A percentile compares a stretch with the other conserved stretches of the same genome.
Conservation (phyloP, 2,888 invertebrate species). For the Leucoma salicis region DNA sequence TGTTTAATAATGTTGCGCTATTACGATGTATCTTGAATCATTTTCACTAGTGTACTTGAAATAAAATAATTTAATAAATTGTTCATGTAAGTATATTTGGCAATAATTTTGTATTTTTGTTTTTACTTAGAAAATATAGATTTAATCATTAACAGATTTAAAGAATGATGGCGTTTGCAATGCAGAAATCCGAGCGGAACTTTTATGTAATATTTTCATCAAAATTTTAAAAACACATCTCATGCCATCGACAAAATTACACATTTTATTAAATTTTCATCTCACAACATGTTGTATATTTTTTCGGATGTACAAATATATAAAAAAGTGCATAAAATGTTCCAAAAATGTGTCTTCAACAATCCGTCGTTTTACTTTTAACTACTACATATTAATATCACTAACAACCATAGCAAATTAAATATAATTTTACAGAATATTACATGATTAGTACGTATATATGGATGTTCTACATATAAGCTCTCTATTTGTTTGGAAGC, state of each 20-base stretch:
- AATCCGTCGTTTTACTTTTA: conserved; percentile 51
- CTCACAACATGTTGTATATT: conserved; percentile 64
- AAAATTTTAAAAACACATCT: not conserved
- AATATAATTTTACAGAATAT: conserved; percentile 12
- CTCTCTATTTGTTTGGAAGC: conserved; percentile 41
- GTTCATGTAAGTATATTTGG: no score
- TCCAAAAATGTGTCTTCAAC: conserved; percentile 74
- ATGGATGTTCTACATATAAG: conserved; percentile 38
- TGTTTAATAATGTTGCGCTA: no score
- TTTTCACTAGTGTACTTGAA: no score
- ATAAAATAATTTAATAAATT: no score
- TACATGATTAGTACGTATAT: conserved; percentile 14
- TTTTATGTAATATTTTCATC: no score
- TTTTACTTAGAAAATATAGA: no score
- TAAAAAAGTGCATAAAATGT: conserved; percentile 79
- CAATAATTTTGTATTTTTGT: no score
- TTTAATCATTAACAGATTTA: no score
- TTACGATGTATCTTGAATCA: no score
- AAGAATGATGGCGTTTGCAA: no score
- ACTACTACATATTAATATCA: conserved; percentile 32
- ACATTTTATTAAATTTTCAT: conserved; percentile 33
- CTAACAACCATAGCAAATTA: conserved; percentile 37
- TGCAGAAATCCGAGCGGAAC: no score
- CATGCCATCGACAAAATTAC: conserved; percentile 29
- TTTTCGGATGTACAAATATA: conserved; percentile 70